Percentiles rank a stretch among this genome's conserved stretches.
These are phyloP conservation scores for Lepidocyrtinus sp. DNA, from an alignment of 2,888 invertebrate species.

Conservation along the genomic window DNA sequence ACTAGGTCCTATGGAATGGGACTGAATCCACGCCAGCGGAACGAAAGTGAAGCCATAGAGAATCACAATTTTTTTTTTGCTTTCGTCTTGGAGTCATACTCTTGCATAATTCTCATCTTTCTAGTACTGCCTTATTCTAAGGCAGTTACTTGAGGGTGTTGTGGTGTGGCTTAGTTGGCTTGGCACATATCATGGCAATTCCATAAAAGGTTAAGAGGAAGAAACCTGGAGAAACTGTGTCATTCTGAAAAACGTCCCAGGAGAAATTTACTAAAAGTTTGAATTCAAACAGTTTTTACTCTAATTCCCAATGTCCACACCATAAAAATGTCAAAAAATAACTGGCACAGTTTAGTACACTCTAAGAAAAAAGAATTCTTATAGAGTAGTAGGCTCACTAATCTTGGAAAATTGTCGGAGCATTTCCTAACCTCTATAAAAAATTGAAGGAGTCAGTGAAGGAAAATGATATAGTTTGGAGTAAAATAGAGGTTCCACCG, in stretches of 20 bases:
- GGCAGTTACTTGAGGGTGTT: slow-evolving; percentile 2
- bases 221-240: slow-evolving; percentile 49
- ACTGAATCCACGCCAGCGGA: background rate
- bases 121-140: too few relatives aligned
- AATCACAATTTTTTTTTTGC: background rate
- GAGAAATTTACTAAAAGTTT: slow-evolving; percentile 64
- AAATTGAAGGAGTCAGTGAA: slow-evolving; percentile 15
- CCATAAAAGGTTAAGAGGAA: slow-evolving; percentile 40
- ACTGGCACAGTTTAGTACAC: slow-evolving; percentile 49
- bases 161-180: slow-evolving; percentile 5
- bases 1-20: slow-evolving; percentile 2
- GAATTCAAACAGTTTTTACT: slow-evolving; percentile 53
- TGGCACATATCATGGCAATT: slow-evolving; percentile 31
- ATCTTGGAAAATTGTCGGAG: slow-evolving; percentile 37
- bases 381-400: slow-evolving; percentile 17
- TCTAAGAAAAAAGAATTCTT: too few relatives aligned
- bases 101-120: slow-evolving; percentile 18
- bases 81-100: background rate
- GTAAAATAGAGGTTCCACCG: background rate
- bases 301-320: slow-evolving; percentile 68
- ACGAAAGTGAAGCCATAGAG: too few relatives aligned
- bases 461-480: slow-evolving; percentile 4
- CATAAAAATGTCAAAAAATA: slow-evolving; percentile 69
- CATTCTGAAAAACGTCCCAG: slow-evolving; percentile 48
- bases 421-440: slow-evolving; percentile 20